Evolutionary conservation across 1,140 invertebrate genomes (phyloP), one percentile per base, ranked within the genome.

Genomic region (Heliconius eleuchia): DNA sequence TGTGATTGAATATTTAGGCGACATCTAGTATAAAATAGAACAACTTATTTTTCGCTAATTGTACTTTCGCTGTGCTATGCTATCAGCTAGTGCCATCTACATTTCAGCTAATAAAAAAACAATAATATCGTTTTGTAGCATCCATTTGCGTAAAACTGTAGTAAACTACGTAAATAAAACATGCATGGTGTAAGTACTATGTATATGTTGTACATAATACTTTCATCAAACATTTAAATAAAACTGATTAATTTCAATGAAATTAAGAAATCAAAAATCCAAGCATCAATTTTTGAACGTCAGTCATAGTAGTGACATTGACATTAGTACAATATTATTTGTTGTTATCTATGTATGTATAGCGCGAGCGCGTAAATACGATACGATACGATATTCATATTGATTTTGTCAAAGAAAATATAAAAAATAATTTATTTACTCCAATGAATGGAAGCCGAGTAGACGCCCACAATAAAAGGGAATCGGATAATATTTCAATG

Each of bases 401-500:
- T 74, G 80, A 81, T 80, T 80, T 80, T 80, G 30, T 77, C 52
- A 19, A 52, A n/a, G 18, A 80, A 80, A 74, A 23, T 77, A 74
- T 70, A 71, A 77, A 66, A 80, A 80, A 6, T 55, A 50, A 37
- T 77, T 57, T 34, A 80, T 77, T 71, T 37, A 27, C 74, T 50
- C 46, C 46, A 34, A 77, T 77, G 57, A 77, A 74, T 71, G 75
- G 76, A 71, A 80, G 76, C 18, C 30, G 72, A 42, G 42, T 77
- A 42, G 75, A 70, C n/a, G 76, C 73, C n/a, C 30, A 77, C 52
- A 55, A 55, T 27, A 77, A 77, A 50, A 78, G 73, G 42, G 52
- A 74, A 42, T 27, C 66, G 60, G 57, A 42, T 39, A 77, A 66
- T 60, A 52, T 66, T 83, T 89, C 83, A 73, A 92, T 92, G 90